Evolutionary conservation across 2,888 invertebrate genomes (phyloP).

Genomic region (Argynnis bischoffii): DNA sequence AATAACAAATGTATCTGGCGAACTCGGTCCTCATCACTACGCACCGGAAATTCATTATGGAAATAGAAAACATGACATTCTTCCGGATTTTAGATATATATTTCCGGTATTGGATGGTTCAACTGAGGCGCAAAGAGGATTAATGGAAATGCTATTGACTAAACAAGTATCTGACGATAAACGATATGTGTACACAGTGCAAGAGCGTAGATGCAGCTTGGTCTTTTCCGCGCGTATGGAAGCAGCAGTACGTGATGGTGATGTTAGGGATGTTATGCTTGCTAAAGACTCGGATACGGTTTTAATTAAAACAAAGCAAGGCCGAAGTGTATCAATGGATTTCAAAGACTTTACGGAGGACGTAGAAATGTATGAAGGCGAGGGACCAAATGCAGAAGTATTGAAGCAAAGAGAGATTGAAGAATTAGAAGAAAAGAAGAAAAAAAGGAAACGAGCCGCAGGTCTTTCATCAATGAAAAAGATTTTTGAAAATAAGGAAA

Average conservation of each 20-base stretch:
- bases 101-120: constrained; percentile 87
- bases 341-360: constrained; percentile 83
- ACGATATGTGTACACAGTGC: constrained; percentile 88
- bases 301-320: constrained; percentile 87
- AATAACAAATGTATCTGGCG: constrained; percentile 85
- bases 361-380: constrained; percentile 86
- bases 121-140: constrained; percentile 84
- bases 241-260: constrained; percentile 89
- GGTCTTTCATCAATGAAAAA: constrained; percentile 85
- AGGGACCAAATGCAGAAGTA: constrained; percentile 86
- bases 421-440: constrained; percentile 79
- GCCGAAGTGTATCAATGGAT: constrained; percentile 88
- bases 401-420: constrained; percentile 83
- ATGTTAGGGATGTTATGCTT: constrained; percentile 89
- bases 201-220: constrained; percentile 88
- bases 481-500: constrained; percentile 90
- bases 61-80: constrained; percentile 85
- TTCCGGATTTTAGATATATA: constrained; percentile 88
- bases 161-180: constrained; percentile 83
- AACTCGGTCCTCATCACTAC: constrained; percentile 84
- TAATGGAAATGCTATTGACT: constrained; percentile 83
- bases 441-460: constrained; percentile 84
- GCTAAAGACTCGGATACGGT: constrained; percentile 89
- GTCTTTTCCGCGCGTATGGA: constrained; percentile 89
- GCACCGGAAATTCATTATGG: constrained; percentile 84